phyloP scores from a whole-genome alignment of 2,113 vertebrate genomes.

The Orthonyx spaldingii region DNA sequence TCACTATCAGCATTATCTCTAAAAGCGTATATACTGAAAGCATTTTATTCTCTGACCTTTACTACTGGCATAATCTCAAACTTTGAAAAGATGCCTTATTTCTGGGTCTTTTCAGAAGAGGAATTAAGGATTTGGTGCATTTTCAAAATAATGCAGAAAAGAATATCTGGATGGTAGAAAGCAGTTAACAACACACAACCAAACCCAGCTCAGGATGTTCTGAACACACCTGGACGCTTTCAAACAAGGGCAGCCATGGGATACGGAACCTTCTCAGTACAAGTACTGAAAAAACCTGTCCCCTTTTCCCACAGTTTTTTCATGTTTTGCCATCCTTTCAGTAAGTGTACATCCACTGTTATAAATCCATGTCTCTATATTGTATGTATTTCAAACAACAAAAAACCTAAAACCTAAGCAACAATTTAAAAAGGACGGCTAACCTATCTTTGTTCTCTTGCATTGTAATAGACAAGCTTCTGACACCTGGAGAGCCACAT shows the following conservation, averaged over 20 bases:
- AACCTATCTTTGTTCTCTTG: neutral
- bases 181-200: neutral
- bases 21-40: neutral
- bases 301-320: fast-evolving
- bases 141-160: neutral
- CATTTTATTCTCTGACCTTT: neutral
- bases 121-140: neutral
- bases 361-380: neutral
- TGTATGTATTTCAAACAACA: neutral
- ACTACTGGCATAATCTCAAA: neutral
- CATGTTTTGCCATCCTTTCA: neutral
- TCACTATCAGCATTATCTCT: neutral
- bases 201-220: neutral
- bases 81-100: neutral
- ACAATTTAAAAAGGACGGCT: neutral
- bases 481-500: neutral
- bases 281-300: neutral
- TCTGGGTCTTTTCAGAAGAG: neutral
- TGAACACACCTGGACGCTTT: neutral
- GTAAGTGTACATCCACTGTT: neutral
- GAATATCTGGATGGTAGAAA: neutral
- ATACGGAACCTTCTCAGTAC: neutral
- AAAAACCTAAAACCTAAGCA: neutral
- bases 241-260: neutral
- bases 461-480: neutral